Evolutionary conservation across 1,140 invertebrate genomes (phyloP).

Genomic region (Idris sp.): DNA sequence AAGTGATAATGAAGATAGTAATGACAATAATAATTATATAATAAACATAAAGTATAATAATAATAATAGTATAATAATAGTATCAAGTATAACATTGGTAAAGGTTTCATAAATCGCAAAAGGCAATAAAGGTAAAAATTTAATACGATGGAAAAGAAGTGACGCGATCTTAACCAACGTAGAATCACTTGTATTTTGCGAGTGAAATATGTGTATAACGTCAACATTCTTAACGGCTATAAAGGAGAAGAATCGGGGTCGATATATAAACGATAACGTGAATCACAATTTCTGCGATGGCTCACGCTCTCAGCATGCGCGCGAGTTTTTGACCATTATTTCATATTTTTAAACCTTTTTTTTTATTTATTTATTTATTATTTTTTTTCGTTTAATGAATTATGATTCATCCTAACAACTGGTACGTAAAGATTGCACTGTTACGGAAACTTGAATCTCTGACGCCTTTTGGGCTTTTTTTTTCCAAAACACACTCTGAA

Average conservation of each 20-base stretch:
- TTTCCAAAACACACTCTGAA: too few species aligned
- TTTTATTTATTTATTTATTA: too few species aligned
- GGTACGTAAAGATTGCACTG: conserved; percentile 77
- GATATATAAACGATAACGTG: conserved; percentile 77
- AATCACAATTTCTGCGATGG: conserved; percentile 77
- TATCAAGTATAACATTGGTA: conserved; percentile 73
- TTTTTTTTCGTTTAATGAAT: conserved; percentile 65
- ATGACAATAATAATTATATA: conserved; percentile 63
- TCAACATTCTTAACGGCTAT: conserved; percentile 77
- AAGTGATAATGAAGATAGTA: conserved; percentile 63
- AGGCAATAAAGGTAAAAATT: conserved; percentile 65
- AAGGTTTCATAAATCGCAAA: conserved; percentile 67
- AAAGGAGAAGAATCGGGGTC: conserved; percentile 70
- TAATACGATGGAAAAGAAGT: conserved; percentile 60
- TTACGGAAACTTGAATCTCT: conserved; percentile 64
- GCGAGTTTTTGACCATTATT: conserved; percentile 50
- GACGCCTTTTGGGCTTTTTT: conserved; percentile 60
- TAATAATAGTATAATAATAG: conserved; percentile 64
- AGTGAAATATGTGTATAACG: conserved; percentile 75
- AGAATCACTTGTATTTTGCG: conserved; percentile 68
- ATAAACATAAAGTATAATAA: conserved; percentile 59
- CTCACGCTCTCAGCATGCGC: conserved; percentile 51
- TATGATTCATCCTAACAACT: conserved; percentile 76
- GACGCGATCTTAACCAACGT: conserved; percentile 65
- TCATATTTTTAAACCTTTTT: too few species aligned